Evolutionary conservation across 1,140 invertebrate genomes (phyloP), one percentile per base, ranked within the genome.

Genomic region (Phocides pigmalion): DNA sequence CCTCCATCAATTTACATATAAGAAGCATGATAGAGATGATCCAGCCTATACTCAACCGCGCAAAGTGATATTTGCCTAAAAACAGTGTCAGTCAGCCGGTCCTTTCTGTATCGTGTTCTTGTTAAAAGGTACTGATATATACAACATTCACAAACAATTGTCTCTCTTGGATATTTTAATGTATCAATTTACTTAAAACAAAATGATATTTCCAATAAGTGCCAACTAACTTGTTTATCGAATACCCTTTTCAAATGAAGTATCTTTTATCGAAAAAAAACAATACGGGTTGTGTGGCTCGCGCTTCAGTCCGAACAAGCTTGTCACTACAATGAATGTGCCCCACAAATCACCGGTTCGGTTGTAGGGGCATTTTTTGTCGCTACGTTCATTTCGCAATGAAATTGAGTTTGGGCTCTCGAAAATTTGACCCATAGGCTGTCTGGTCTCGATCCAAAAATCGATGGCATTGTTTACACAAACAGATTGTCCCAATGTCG

Each of bases 281-380:
- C 32, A 59, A 42, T 46, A 62, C 84, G 64, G 59, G 64, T 73
- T 66, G 81, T 88, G 79, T 85, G 79, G 62, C 58, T 66, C 74
- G 66, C 61, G 64, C 74, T 66, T 63, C 51, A 28, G 49, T 49
- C 70, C 68, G 76, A 73, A 82, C 82, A 84, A 81, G 81, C 77
- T 80, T 87, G 85, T 86, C 87, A 87, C 79, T 86, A 84, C 82
- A 84, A 88, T 81, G 83, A 78, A 90, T 90, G 87, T 79, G 67
- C 66, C 56, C 82, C 83, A 88, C 85, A 90, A 90, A 90, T 90
- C 87, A 90, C 84, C 74, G 70, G 78, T 69, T 78, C 78, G 79
- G 74, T 77, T 79, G 75, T 73, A 71, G 69, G 72, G 71, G 51
- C 74, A 73, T 84, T 90, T 90, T 90, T 86, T 87, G 77, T 85